These are phyloP conservation scores for Oscheius sp. DNA, from an alignment of 1,140 invertebrate genomes.

Conservation along the genomic window DNA sequence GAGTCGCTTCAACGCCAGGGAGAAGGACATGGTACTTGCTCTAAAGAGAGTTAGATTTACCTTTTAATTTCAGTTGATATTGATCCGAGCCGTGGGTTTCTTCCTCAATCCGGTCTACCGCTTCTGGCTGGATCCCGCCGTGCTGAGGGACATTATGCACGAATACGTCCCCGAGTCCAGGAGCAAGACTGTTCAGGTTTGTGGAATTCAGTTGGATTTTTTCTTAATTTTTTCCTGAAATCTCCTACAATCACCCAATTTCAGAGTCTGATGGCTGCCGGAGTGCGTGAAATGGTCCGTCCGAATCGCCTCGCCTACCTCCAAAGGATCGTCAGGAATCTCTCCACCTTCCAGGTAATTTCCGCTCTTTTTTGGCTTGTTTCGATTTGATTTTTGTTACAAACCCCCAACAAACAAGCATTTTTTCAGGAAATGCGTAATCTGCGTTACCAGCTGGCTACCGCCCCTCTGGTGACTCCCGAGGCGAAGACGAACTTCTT, in stretches of 20 bases:
- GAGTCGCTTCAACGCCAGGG: conserved; percentile 46
- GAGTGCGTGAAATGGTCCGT: conserved; percentile 51
- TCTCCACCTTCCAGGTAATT: conserved; percentile 38
- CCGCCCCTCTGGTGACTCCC: background rate
- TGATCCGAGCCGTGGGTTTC: conserved; percentile 57
- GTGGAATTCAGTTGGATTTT: too few species aligned
- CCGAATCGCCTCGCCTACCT: conserved; percentile 50
- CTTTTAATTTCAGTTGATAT: conserved; percentile 43
- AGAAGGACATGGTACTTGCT: conserved; percentile 50
- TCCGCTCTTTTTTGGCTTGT: conserved; percentile 15
- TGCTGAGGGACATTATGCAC: conserved; percentile 58
- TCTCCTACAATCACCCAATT: background rate
- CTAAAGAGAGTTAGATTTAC: background rate
- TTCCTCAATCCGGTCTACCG: conserved; percentile 56
- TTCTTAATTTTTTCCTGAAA: background rate
- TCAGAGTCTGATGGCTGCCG: conserved; percentile 55
- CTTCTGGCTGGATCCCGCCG: conserved; percentile 57
- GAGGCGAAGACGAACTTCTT: conserved; percentile 45
- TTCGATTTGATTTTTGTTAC: conserved; percentile 3
- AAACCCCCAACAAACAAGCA: background rate
- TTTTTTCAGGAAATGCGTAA: conserved; percentile 39
- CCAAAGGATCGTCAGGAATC: conserved; percentile 54
- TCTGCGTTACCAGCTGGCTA: conserved; percentile 37
- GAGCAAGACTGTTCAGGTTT: conserved; percentile 34
- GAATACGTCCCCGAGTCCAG: conserved; percentile 51